Percentiles rank a stretch among this genome's conserved stretches.
Evolutionary conservation across 1,140 invertebrate species (phyloP).

Genomic region (Heliconius hewitsoni): DNA sequence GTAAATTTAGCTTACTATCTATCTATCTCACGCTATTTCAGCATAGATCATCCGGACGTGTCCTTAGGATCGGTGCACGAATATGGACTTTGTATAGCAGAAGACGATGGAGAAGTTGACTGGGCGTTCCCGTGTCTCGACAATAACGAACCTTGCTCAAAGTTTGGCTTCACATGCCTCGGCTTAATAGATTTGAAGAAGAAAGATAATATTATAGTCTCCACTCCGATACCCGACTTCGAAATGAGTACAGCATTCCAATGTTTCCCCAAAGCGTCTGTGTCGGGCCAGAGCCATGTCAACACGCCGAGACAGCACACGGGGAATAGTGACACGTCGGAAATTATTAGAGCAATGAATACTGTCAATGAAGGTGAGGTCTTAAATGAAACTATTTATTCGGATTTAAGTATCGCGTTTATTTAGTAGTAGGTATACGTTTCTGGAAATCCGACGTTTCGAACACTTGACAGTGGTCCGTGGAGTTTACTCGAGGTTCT

Average conservation of each 20-base stretch:
- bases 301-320: slow-evolving; percentile 66
- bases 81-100: slow-evolving; percentile 95
- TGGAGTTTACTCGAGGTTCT: no score
- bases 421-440: no score
- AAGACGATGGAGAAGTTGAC: slow-evolving; percentile 98
- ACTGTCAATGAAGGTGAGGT: slow-evolving; percentile 65
- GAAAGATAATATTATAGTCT: slow-evolving; percentile 50
- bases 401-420: no score
- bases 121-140: slow-evolving; percentile 96
- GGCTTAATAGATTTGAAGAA: slow-evolving; percentile 89
- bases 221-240: slow-evolving; percentile 71
- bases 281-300: slow-evolving; percentile 66
- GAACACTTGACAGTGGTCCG: no score
- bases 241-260: slow-evolving; percentile 60
- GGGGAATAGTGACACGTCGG: slow-evolving; percentile 66
- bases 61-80: slow-evolving; percentile 83
- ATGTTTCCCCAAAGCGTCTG: slow-evolving; percentile 62
- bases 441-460: no score
- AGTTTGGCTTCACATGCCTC: slow-evolving; percentile 95
- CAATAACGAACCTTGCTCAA: slow-evolving; percentile 91
- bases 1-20: background rate
- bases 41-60: slow-evolving; percentile 83
- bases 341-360: slow-evolving; percentile 66
- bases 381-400: no score
- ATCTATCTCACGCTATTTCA: slow-evolving; percentile 54